phyloP scores from a whole-genome alignment of 2,888 invertebrate genomes.

The Allacma fusca region DNA sequence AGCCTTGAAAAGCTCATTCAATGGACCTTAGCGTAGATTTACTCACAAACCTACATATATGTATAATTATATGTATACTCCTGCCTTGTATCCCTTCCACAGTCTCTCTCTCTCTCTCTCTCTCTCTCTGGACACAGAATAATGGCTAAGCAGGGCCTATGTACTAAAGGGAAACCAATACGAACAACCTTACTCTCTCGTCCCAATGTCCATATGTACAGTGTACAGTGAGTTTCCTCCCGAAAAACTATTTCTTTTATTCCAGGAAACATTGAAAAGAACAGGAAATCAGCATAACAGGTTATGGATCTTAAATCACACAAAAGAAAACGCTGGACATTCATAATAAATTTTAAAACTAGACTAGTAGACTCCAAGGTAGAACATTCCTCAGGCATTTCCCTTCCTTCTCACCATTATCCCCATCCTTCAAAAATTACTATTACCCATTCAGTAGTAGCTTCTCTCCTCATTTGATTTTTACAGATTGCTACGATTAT shows the following conservation, averaged over 20 bases:
- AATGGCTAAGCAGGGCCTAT: too few relatives aligned
- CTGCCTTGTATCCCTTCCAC: too few relatives aligned
- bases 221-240: neutral
- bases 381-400: neutral
- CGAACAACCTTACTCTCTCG: neutral
- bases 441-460: neutral
- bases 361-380: neutral
- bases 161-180: too few relatives aligned
- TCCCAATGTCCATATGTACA: neutral
- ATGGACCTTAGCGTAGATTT: constrained; percentile 13
- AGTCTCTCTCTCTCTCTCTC: too few relatives aligned
- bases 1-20: constrained; percentile 28
- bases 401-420: neutral
- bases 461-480: neutral
- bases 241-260: constrained; percentile 28
- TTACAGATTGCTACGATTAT: neutral
- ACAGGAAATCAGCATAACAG: constrained; percentile 45
- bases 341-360: constrained; percentile 16
- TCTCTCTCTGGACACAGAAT: too few relatives aligned
- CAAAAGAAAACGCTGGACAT: constrained; percentile 11
- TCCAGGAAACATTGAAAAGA: constrained; percentile 29
- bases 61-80: too few relatives aligned
- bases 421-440: neutral
- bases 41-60: constrained; percentile 23
- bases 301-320: constrained; percentile 14